A percentile compares a stretch with the other conserved stretches of the same genome.
These are phyloP conservation scores for Kradibia gibbosae DNA, from an alignment of 1,140 invertebrate species.

Conservation along the genomic window DNA sequence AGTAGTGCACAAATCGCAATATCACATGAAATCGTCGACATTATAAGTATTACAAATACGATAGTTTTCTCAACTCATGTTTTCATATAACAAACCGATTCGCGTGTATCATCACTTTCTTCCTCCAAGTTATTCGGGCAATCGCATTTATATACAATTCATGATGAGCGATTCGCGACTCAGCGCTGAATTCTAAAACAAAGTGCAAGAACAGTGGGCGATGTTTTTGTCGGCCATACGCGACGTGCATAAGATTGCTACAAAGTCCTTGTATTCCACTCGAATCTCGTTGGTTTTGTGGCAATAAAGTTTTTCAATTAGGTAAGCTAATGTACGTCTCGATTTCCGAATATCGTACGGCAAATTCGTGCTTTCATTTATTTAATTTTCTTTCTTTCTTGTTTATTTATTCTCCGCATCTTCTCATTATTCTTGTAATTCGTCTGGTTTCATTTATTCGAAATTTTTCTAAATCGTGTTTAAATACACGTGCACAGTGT, in stretches of 20 bases:
- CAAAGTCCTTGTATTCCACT: conserved; percentile 33
- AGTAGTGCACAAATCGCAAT: too few species aligned
- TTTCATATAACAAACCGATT: neutral
- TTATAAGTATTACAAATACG: neutral
- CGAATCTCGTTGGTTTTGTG: conserved; percentile 11
- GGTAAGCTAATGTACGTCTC: conserved; percentile 20
- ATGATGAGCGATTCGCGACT: neutral
- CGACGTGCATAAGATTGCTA: neutral
- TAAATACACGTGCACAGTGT: neutral
- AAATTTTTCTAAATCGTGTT: conserved; percentile 23
- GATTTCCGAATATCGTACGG: neutral
- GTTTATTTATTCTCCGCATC: too few species aligned
- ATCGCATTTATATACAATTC: neutral
- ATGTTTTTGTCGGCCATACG: conserved; percentile 12
- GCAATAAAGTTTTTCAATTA: conserved; percentile 47
- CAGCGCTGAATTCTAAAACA: conserved; percentile 30
- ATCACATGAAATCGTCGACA: neutral
- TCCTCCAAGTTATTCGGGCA: neutral
- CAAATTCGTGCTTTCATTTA: too few species aligned
- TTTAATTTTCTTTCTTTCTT: neutral
- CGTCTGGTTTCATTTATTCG: too few species aligned
- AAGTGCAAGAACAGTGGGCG: neutral
- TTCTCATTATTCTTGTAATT: too few species aligned
- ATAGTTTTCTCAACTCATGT: neutral
- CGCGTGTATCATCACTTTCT: neutral